These are phyloP conservation scores for Aricia artaxerxes DNA, from an alignment of 2,888 invertebrate species.

Conservation along the genomic window DNA sequence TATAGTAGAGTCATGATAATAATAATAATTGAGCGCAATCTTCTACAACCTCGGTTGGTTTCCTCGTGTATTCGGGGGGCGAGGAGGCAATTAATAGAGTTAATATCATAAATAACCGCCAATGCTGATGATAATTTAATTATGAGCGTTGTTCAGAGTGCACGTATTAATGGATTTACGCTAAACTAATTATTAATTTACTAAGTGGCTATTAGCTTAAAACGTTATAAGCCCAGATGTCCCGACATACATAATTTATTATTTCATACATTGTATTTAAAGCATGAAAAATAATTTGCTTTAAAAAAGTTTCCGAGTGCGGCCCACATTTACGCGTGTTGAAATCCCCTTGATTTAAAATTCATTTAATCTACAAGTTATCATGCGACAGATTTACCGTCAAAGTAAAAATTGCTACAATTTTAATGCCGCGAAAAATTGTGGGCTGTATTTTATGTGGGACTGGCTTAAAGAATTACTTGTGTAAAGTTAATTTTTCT, in stretches of 20 bases:
- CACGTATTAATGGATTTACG: constrained; percentile 20
- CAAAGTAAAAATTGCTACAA: constrained; percentile 27
- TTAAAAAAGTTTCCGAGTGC: neutral
- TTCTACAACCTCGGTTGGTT: neutral
- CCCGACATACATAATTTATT: constrained; percentile 4
- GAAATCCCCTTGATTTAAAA: constrained; percentile 24
- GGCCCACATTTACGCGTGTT: constrained; percentile 24
- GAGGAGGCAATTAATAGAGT: constrained; percentile 2
- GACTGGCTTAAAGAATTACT: neutral
- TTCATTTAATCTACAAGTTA: constrained; percentile 28
- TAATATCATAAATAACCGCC: constrained; percentile 13
- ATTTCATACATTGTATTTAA: neutral
- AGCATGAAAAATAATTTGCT: neutral
- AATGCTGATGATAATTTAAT: constrained; percentile 16
- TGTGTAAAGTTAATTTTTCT: neutral
- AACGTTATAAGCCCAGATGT: constrained; percentile 14
- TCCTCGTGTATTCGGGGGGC: neutral
- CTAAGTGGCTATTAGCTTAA: constrained; percentile 15
- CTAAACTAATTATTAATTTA: constrained; percentile 19
- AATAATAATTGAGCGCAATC: neutral
- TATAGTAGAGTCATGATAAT: neutral
- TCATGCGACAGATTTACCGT: constrained; percentile 24
- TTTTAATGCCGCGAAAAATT: constrained; percentile 7
- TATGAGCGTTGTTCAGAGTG: constrained; percentile 16
- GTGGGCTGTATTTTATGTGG: neutral